phyloP scores from a whole-genome alignment of 2,797 vertebrate genomes.

The Enteromius unitaeniatus region DNA sequence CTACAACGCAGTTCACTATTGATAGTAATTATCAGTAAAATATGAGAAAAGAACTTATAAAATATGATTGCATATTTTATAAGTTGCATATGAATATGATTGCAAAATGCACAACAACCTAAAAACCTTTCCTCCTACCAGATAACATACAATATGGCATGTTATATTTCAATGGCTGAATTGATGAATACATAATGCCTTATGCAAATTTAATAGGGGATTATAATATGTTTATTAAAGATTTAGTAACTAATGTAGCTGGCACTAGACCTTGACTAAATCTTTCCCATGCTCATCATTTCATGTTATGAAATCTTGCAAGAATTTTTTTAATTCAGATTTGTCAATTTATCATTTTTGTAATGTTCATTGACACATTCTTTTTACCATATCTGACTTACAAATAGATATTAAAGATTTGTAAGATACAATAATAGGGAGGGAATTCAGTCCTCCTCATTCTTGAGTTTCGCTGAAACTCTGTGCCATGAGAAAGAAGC shows the following conservation, averaged over 20 bases:
- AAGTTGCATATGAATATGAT: too few species aligned
- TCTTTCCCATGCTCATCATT: background rate
- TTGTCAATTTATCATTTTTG: constrained; percentile 1
- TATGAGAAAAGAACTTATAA: background rate
- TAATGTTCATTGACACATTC: constrained; percentile 7
- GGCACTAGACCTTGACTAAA: background rate
- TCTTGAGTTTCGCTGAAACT: background rate
- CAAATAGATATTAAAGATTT: constrained; percentile 27
- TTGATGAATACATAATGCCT: background rate
- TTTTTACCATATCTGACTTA: constrained; percentile 10
- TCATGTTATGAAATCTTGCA: background rate
- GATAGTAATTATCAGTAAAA: background rate
- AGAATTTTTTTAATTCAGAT: background rate
- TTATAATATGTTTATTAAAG: background rate
- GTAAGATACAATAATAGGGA: constrained; percentile 16
- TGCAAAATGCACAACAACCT: background rate
- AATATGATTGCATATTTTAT: background rate
- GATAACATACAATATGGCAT: background rate
- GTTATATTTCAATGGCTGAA: background rate
- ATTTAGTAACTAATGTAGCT: background rate
- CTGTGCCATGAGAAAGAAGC: constrained; percentile 26
- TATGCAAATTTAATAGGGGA: background rate
- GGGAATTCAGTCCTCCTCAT: constrained; percentile 38
- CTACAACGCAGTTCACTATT: background rate
- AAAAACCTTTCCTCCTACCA: background rate